Conservation (phyloP, 1,140 invertebrate species). For the Drosophila funebris region DNA sequence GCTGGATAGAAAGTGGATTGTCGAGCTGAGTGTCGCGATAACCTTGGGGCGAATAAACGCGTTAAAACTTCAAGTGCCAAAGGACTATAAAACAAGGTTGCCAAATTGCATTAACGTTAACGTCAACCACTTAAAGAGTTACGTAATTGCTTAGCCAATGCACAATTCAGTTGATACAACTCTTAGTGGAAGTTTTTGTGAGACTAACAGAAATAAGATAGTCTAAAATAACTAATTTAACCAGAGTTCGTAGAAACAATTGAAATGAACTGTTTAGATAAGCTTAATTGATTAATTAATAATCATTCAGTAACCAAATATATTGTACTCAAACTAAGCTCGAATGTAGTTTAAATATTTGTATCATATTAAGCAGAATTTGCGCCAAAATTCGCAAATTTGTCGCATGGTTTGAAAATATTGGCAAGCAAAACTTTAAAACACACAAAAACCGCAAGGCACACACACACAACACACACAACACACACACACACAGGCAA, state of each 20-base stretch:
- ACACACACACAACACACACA: not conserved
- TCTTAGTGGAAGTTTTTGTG: not conserved
- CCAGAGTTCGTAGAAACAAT: not conserved
- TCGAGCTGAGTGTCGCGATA: conserved; percentile 39
- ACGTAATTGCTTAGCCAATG: conserved; percentile 48
- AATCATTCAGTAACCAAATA: too few relatives aligned
- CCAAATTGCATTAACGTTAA: conserved; percentile 50
- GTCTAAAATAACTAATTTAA: not conserved
- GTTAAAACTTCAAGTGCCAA: conserved; percentile 53
- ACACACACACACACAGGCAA: not conserved
- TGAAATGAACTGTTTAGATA: too few relatives aligned
- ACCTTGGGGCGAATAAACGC: conserved; percentile 41
- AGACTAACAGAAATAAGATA: not conserved
- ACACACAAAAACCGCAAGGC: conserved; percentile 10
- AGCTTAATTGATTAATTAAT: too few relatives aligned
- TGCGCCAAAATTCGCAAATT: not conserved
- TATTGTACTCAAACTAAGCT: too few relatives aligned
- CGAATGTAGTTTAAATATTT: not conserved
- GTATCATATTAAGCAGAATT: not conserved
- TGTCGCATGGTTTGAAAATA: conserved; percentile 10
- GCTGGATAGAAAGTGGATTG: conserved; percentile 41
- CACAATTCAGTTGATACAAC: conserved; percentile 1
- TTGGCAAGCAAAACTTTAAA: conserved; percentile 21
- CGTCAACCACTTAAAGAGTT: conserved; percentile 48
- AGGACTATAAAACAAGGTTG: conserved; percentile 40